Conservation (phyloP, 2,797 vertebrate genomes). For the Gymnothorax reevesii region DNA sequence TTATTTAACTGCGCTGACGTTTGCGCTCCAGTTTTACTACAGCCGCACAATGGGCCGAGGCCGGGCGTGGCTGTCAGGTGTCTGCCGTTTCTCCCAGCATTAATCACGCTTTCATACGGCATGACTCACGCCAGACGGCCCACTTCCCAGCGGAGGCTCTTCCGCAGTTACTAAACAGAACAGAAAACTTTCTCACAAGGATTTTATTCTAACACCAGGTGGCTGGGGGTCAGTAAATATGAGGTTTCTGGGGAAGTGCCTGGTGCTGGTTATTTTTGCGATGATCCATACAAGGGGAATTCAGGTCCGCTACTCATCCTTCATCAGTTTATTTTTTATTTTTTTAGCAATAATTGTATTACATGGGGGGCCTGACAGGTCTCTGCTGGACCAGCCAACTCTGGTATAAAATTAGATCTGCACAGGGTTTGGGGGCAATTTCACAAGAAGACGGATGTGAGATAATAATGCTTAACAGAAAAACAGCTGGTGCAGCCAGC, state of each 20-base stretch:
- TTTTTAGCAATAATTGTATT: slow-evolving; percentile 19
- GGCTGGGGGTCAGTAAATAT: background rate
- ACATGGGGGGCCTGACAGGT: slow-evolving; percentile 29
- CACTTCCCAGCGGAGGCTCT: slow-evolving; percentile 63
- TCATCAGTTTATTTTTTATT: background rate
- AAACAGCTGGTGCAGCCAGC: slow-evolving; percentile 22
- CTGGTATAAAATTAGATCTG: background rate
- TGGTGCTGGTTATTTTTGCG: background rate
- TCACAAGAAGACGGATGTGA: slow-evolving; percentile 15
- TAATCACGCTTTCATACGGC: slow-evolving; percentile 82
- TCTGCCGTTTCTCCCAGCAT: slow-evolving; percentile 70
- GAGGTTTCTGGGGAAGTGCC: background rate
- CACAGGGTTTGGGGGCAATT: slow-evolving; percentile 9
- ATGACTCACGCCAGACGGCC: slow-evolving; percentile 70
- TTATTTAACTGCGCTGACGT: slow-evolving; percentile 77
- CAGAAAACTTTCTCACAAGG: slow-evolving; percentile 38
- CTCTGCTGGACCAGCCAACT: slow-evolving; percentile 19
- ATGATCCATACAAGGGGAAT: slow-evolving; percentile 1
- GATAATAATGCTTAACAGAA: slow-evolving; percentile 38
- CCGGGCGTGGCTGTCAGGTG: slow-evolving; percentile 64
- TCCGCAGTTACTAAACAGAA: slow-evolving; percentile 67
- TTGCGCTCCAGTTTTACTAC: slow-evolving; percentile 69
- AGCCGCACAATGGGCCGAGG: slow-evolving; percentile 38
- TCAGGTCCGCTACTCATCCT: slow-evolving; percentile 8
- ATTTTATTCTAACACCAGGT: background rate